Evolutionary conservation across 1,140 invertebrate species (phyloP).

Genomic region (Drosophila varians): DNA sequence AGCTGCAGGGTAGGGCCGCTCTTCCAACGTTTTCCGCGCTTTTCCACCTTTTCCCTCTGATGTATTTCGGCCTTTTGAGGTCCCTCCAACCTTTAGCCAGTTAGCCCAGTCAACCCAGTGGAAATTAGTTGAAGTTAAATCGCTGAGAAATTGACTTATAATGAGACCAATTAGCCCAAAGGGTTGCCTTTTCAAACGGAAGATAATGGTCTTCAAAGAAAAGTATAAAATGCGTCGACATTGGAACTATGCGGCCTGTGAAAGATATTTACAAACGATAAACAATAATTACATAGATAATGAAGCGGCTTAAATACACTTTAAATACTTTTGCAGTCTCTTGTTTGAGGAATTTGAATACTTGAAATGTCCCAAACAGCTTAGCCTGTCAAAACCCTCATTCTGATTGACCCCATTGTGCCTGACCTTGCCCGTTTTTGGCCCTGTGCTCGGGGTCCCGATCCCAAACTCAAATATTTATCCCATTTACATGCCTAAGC

Average conservation of each 20-base stretch:
- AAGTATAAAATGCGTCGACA: no score
- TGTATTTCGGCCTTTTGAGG: neutral
- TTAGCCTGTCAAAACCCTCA: neutral
- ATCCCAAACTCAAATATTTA: slow-evolving; percentile 46
- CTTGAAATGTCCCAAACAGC: neutral
- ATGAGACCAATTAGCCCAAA: slow-evolving; percentile 50
- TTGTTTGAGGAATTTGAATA: no score
- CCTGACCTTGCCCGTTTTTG: slow-evolving; percentile 19
- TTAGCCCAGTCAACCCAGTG: slow-evolving; percentile 1
- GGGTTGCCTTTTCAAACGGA: slow-evolving; percentile 2
- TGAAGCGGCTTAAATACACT: no score
- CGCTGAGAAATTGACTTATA: slow-evolving; percentile 62
- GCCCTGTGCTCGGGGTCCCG: slow-evolving; percentile 11
- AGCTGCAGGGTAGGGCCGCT: neutral
- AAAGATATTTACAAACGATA: no score
- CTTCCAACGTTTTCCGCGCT: neutral
- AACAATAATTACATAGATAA: no score
- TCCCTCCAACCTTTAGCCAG: no score
- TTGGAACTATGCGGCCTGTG: no score
- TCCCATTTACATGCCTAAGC: slow-evolving; percentile 42
- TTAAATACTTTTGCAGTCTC: no score
- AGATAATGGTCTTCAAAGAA: no score
- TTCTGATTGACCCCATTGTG: slow-evolving; percentile 1
- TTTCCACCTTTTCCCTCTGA: neutral
- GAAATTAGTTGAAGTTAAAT: slow-evolving; percentile 59